Evolutionary conservation across 2,888 invertebrate genomes (phyloP).

Genomic region (Halictus ligatus): DNA sequence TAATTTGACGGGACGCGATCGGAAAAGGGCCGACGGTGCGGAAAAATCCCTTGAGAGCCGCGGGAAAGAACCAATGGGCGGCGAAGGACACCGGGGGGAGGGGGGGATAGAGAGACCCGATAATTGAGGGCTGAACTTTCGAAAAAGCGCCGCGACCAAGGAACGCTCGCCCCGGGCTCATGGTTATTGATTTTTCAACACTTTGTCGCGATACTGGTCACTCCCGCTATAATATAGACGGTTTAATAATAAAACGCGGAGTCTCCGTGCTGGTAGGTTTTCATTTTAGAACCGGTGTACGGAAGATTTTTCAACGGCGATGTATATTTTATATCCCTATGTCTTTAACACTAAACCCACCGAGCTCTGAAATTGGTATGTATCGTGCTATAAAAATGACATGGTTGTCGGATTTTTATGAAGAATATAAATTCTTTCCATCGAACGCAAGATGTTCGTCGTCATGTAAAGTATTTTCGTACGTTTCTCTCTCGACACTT

Average conservation of each 20-base stretch:
- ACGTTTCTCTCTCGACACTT: too few species aligned
- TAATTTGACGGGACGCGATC: conserved; percentile 33
- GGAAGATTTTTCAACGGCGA: not conserved
- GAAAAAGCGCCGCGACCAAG: not conserved
- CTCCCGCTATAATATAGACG: not conserved
- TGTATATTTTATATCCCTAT: not conserved
- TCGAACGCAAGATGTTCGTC: too few species aligned
- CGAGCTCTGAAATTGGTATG: not conserved
- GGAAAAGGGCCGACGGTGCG: conserved; percentile 34
- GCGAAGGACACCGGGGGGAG: not conserved
- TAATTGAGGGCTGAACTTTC: conserved; percentile 30
- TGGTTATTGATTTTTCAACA: conserved; percentile 42
- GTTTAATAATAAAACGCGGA: not conserved
- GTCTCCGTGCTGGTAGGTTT: not conserved
- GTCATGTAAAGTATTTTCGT: too few species aligned
- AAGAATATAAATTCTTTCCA: too few species aligned
- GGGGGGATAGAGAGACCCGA: conserved; percentile 9
- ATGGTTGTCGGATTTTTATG: too few species aligned
- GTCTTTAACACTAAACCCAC: not conserved
- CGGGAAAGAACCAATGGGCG: not conserved
- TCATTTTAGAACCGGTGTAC: not conserved
- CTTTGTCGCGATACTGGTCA: not conserved
- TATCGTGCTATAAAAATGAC: too few species aligned
- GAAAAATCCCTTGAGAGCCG: conserved; percentile 39
- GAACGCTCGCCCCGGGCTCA: not conserved